Base-by-base conservation (phyloP, 2,113 vertebrate species). In the Sinocyclocheilus rhinocerous region DNA sequence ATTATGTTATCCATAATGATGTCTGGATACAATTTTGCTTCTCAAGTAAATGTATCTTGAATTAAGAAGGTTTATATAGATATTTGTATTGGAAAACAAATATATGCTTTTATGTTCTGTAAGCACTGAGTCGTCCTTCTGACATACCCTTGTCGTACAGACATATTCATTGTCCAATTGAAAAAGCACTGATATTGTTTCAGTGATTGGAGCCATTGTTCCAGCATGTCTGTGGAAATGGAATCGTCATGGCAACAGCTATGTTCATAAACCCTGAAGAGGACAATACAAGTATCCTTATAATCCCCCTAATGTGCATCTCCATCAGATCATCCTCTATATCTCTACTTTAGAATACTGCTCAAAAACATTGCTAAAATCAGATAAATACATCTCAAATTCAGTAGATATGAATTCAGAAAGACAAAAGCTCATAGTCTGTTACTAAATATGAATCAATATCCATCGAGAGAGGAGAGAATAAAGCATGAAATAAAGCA, bases 241-340 rank as follows among this genome's bases (percentile, higher is more conserved):
- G 29, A 79, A 59, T 79, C 52, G 29, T 79, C 76, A 79, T 79
- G 76, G 55, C 76, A 79, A 80, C 77, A 63, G 77, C 11, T 7
- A 8, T 79, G 52, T 24, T 36, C 13, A 36, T 45, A 45, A 59
- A 80, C 57, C 33, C 29, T 61, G 55, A 59, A 24, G 57, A 65
- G 78, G 20, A 63, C 12, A 26, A 42, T 18, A 26, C 57, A 63
- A 65, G 78, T 16, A 39, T 15, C 78, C 36, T 61, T 79, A 61
- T 61, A 33, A 15, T 61, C 12, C 12, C 20, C 20, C 55, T 79
- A 79, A 61, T 77, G 48, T 77, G 50, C 6, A 3, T 79, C 55
- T 79, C 15, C 4, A 15, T 79, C 10, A 79, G 29, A 78, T 78
- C 9, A 20, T 36, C 8, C 29, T 36, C 52, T 59, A 11, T n/a